Conservation (phyloP, 1,140 invertebrate species). For the Drosophila orena region DNA sequence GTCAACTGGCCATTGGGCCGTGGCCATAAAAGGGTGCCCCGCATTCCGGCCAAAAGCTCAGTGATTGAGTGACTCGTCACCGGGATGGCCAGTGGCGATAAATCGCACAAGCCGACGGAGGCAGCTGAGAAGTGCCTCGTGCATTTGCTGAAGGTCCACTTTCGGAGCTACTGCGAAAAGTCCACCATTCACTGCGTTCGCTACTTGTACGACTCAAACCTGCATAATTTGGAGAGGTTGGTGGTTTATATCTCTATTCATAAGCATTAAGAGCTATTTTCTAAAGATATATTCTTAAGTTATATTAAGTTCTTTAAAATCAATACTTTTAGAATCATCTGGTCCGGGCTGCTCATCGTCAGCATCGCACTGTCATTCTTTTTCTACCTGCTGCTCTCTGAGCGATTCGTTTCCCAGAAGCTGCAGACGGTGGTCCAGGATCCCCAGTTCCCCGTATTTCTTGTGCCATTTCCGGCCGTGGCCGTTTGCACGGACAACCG, state of each 20-base stretch:
- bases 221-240: slow-evolving; percentile 70
- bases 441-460: slow-evolving; percentile 88
- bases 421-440: slow-evolving; percentile 87
- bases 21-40: slow-evolving; percentile 31
- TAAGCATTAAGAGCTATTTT: no score
- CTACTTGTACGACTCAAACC: slow-evolving; percentile 67
- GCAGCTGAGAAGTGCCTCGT: slow-evolving; percentile 35
- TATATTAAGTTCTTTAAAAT: not conserved
- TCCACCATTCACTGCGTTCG: slow-evolving; percentile 76
- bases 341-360: slow-evolving; percentile 54
- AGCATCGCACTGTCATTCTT: slow-evolving; percentile 55
- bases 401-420: slow-evolving; percentile 67
- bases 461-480: slow-evolving; percentile 89
- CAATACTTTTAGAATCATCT: slow-evolving; percentile 49
- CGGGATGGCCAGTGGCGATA: slow-evolving; percentile 51
- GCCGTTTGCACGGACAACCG: slow-evolving; percentile 88
- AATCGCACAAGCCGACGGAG: not conserved
- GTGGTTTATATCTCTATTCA: not conserved
- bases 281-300: not conserved
- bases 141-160: slow-evolving; percentile 55
- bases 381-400: slow-evolving; percentile 63
- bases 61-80: slow-evolving; percentile 23
- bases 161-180: slow-evolving; percentile 70
- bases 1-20: not conserved
- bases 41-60: not conserved